These are phyloP conservation scores for Madoqua kirkii DNA, from an alignment of 2,113 vertebrate genomes.

Conservation along the genomic window DNA sequence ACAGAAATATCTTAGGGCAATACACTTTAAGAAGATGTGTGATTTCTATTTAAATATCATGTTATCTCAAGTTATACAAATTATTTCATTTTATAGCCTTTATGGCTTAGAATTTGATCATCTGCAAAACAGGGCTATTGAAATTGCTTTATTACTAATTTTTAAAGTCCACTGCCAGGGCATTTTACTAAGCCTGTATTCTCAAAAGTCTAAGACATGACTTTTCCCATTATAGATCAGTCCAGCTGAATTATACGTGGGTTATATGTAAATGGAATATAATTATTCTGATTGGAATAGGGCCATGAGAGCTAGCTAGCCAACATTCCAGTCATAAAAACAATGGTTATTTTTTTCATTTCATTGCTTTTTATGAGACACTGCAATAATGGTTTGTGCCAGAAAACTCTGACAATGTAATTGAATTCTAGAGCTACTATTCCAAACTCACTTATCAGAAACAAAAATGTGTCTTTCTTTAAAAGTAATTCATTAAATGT, in stretches of 20 bases:
- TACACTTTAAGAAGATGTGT: not conserved
- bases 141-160: constrained; percentile 1
- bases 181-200: not conserved
- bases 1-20: not conserved
- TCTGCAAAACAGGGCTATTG: not conserved
- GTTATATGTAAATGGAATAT: not conserved
- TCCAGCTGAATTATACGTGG: not conserved
- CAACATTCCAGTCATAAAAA: constrained; percentile 4
- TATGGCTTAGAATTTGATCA: not conserved
- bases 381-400: not conserved
- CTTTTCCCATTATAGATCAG: not conserved
- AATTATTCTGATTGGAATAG: constrained; percentile 18
- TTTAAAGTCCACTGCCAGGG: not conserved
- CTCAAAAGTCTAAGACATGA: not conserved
- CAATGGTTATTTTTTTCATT: constrained; percentile 9
- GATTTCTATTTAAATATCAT: constrained; percentile 1
- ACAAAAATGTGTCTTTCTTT: constrained; percentile 13
- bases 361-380: constrained; percentile 19
- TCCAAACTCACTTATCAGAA: constrained; percentile 1
- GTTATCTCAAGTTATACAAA: not conserved
- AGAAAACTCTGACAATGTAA: not conserved
- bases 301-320: not conserved
- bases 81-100: not conserved
- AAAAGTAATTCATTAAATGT: not conserved
- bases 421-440: constrained; percentile 16